phyloP scores from a whole-genome alignment of 2,797 vertebrate species.

The Tinamus major region DNA sequence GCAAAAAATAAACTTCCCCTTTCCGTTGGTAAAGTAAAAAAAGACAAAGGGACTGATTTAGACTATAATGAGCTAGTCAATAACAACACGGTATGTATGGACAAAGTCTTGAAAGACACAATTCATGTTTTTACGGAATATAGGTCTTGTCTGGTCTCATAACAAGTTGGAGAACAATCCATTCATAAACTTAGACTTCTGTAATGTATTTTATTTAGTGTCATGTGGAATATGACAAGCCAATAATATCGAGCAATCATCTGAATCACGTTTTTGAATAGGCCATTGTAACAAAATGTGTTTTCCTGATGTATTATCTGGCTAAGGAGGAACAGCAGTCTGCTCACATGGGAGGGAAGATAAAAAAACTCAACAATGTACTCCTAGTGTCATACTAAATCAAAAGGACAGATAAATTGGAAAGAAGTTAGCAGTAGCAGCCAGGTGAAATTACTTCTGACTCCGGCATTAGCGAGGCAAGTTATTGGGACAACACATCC shows the following conservation, averaged over 20 bases:
- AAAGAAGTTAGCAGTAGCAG: background rate
- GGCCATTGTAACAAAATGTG: rapidly evolving
- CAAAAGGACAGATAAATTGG: background rate
- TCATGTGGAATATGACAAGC: background rate
- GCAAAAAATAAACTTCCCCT: background rate
- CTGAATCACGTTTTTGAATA: background rate
- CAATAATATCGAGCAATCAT: background rate
- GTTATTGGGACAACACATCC: background rate
- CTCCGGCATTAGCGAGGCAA: background rate
- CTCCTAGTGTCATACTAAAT: background rate
- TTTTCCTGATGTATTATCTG: background rate
- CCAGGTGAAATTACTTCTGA: background rate
- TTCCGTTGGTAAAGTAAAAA: background rate
- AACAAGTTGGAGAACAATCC: background rate
- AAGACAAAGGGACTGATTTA: background rate
- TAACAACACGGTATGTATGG: background rate
- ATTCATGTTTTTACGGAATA: background rate
- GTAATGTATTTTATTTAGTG: background rate
- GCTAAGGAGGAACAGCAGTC: background rate
- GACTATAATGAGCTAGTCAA: background rate
- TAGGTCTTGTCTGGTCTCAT: background rate
- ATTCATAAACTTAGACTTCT: background rate
- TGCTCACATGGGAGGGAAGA: background rate
- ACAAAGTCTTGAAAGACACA: background rate
- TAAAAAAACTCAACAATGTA: background rate